A percentile compares a stretch with the other conserved stretches of the same genome.
These are phyloP conservation scores for Macquaria australasica DNA, from an alignment of 2,113 vertebrate species.

Conservation along the genomic window DNA sequence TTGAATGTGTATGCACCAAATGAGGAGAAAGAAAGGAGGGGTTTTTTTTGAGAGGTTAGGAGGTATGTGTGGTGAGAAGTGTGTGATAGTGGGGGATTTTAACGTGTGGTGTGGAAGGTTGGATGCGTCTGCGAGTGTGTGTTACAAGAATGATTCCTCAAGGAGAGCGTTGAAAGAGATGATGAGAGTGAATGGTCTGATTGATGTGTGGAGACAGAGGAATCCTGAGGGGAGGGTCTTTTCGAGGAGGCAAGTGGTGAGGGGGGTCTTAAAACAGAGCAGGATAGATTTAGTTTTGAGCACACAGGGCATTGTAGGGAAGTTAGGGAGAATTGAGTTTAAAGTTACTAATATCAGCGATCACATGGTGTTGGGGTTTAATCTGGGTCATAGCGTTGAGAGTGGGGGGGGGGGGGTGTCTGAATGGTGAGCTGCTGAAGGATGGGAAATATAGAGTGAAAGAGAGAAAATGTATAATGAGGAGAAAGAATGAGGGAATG, in stretches of 20 bases:
- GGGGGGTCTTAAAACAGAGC: neutral
- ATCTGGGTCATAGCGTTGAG: too few relatives aligned
- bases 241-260: neutral
- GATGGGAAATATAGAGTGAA: too few relatives aligned
- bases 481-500: too few relatives aligned
- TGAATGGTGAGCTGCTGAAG: too few relatives aligned
- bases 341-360: neutral
- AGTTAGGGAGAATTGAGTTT: neutral
- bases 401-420: too few relatives aligned
- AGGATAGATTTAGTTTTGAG: neutral
- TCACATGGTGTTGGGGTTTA: too few relatives aligned
- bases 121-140: neutral
- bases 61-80: too few relatives aligned
- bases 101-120: neutral
- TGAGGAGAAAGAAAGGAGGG: too few relatives aligned
- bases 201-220: neutral
- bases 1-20: constrained; percentile 18
- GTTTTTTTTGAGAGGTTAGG: too few relatives aligned
- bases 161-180: neutral
- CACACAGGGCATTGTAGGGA: neutral
- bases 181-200: neutral
- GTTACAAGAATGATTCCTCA: neutral
- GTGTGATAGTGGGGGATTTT: too few relatives aligned
- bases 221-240: neutral
- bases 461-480: too few relatives aligned